Evolutionary conservation across 2,113 vertebrate species (phyloP), one percentile per base, ranked within the genome.

Genomic region (Catharus minimus): DNA sequence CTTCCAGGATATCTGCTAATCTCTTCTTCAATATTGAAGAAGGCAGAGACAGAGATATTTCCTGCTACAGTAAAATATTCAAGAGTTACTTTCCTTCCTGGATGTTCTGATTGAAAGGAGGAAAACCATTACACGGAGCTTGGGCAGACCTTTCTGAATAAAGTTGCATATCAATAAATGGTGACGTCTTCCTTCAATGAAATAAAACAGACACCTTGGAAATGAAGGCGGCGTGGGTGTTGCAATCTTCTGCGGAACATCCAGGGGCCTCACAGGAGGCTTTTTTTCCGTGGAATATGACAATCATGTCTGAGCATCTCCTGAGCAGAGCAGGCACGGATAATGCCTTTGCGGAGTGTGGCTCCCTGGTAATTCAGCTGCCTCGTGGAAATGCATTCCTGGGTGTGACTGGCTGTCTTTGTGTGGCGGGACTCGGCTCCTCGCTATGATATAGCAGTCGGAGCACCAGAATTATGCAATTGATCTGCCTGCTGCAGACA

Each of bases 401-500:
- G 83, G 92, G 80, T 13, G 76, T 81, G 77, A 75, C 69, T 41
- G 78, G 55, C 47, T 75, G 82, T 62, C 93, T 95, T 85, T 94
- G 92, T 95, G 86, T 75, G 90, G 43, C 2, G 4, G 73, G 89
- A 87, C 84, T 87, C 28, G 6, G 90, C 71, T 88, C 92, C 46
- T 78, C 5, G 17, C 57, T 78, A 92, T 88, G 90, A 93, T 88
- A 92, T 50, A 95, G 93, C 46, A 36, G 80, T 83, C 6, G 15
- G 66, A 83, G 66, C 86, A 65, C 71, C 89, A 86, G 82, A 90
- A 90, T 95, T 94, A 84, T 92, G 86, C 92, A 92, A 95, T 95
- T 94, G 93, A 95, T 96, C 94, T 84, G 88, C 26, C 12, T 82
- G 86, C 74, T 84, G 83, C 93, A 96, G 94, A 94, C 90, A 95